Evolutionary conservation across 2,797 vertebrate species (phyloP).

Genomic region (Staurois parvus): DNA sequence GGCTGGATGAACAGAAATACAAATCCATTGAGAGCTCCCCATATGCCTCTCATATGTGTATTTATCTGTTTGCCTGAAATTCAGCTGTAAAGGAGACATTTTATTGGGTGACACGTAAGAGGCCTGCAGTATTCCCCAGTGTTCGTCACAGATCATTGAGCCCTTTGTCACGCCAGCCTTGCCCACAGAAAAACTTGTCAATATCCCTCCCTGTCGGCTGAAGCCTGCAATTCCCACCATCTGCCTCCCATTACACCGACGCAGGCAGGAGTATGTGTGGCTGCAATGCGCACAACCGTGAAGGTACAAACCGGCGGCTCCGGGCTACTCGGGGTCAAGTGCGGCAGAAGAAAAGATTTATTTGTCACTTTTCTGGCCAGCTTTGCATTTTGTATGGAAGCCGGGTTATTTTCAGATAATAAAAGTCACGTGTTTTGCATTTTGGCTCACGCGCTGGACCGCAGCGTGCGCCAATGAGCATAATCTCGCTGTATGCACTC

Average conservation of each 20-base stretch:
- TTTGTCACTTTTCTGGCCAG: conserved; percentile 53
- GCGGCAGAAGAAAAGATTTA: conserved; percentile 46
- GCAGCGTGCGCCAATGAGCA: conserved; percentile 23
- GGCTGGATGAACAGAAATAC: too few species aligned
- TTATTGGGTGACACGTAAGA: too few species aligned
- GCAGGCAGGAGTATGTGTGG: not conserved
- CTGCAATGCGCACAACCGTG: not conserved
- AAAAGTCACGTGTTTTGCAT: conserved; percentile 53
- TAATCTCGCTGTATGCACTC: conserved; percentile 26
- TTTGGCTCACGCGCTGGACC: conserved; percentile 15
- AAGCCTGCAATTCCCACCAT: conserved; percentile 31
- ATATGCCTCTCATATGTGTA: too few species aligned
- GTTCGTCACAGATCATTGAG: not conserved
- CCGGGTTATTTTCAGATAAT: conserved; percentile 35
- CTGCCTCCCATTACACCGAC: conserved; percentile 30
- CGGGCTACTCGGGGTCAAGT: not conserved
- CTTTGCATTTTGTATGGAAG: conserved; percentile 19
- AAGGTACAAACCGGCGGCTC: conserved; percentile 22
- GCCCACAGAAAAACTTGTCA: conserved; percentile 31
- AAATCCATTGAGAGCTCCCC: too few species aligned
- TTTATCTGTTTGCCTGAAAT: too few species aligned
- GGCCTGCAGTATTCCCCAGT: not conserved
- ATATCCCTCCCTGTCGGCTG: conserved; percentile 29
- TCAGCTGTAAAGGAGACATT: too few species aligned
- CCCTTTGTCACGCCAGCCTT: conserved; percentile 9